Conservation (phyloP, 2,113 vertebrate genomes). For the Petrocephalus microphthalmus region DNA sequence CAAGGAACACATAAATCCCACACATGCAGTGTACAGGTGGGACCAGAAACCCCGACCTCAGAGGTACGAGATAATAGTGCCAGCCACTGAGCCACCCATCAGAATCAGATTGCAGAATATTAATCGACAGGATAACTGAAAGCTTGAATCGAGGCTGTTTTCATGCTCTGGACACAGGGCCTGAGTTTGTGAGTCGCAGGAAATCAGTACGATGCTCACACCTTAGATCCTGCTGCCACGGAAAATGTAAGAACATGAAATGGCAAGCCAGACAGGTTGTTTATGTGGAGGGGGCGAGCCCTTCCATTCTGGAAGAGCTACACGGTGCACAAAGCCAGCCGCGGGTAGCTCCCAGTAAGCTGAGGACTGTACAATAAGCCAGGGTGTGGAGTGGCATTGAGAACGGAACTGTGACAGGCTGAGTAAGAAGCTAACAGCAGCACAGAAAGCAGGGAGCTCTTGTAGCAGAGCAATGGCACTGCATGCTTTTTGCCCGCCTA, state of each 20-base stretch:
- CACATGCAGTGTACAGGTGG: not conserved
- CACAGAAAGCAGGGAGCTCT: not conserved
- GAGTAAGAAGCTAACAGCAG: not conserved
- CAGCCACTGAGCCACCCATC: not conserved
- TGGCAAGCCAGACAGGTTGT: not conserved
- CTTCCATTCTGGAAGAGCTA: not conserved
- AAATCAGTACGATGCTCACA: not conserved
- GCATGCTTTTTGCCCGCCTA: not conserved
- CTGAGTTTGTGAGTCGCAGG: not conserved
- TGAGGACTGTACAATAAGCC: not conserved
- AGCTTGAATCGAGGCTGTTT: not conserved
- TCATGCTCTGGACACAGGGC: not conserved
- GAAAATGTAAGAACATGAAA: not conserved
- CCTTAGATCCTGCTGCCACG: not conserved
- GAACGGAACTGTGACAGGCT: not conserved
- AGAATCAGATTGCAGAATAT: not conserved
- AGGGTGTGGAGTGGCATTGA: not conserved
- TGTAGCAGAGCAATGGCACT: not conserved
- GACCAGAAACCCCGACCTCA: not conserved
- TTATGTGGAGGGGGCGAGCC: not conserved
- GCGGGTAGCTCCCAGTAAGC: not conserved
- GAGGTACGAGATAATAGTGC: not conserved
- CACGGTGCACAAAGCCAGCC: not conserved
- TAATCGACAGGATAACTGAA: not conserved
- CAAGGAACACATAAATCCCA: not conserved